These are phyloP conservation scores for Epinephelus moara DNA, from an alignment of 2,113 vertebrate species.

Conservation along the genomic window DNA sequence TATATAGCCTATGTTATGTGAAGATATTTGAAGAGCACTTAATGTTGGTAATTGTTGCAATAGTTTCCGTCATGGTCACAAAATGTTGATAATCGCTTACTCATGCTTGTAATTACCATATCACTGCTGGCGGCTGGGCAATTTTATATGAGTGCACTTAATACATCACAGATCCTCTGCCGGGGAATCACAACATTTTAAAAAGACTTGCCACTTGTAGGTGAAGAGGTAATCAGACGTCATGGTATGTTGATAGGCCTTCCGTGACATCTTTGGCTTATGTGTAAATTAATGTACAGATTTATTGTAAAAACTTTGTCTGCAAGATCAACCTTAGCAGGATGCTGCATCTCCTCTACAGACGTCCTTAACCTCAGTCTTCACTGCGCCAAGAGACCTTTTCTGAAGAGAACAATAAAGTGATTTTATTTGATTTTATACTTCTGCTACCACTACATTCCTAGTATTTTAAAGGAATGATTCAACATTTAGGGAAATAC, in stretches of 20 bases:
- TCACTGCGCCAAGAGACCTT: not conserved
- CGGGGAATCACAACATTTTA: not conserved
- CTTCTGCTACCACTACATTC: not conserved
- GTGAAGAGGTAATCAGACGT: constrained; percentile 40
- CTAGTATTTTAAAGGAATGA: not conserved
- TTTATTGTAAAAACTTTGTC: constrained; percentile 4
- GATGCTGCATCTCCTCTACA: not conserved
- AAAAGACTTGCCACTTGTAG: not conserved
- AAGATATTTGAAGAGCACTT: constrained; percentile 14
- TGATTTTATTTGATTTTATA: not conserved
- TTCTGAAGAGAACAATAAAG: not conserved
- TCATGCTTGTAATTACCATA: constrained; percentile 44
- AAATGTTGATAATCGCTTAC: constrained; percentile 38
- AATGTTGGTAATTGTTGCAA: constrained; percentile 18
- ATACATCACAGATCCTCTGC: not conserved
- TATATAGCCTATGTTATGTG: not conserved
- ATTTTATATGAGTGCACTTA: constrained; percentile 16
- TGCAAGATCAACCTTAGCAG: not conserved
- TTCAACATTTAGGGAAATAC: not conserved
- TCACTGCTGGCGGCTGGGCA: not conserved
- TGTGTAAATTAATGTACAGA: not conserved
- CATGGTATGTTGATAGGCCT: constrained; percentile 28
- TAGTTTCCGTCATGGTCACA: constrained; percentile 44
- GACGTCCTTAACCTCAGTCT: not conserved
- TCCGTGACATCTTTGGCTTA: not conserved